phyloP scores from a whole-genome alignment of 2,797 vertebrate genomes.

The Micrastur ruficollis region DNA sequence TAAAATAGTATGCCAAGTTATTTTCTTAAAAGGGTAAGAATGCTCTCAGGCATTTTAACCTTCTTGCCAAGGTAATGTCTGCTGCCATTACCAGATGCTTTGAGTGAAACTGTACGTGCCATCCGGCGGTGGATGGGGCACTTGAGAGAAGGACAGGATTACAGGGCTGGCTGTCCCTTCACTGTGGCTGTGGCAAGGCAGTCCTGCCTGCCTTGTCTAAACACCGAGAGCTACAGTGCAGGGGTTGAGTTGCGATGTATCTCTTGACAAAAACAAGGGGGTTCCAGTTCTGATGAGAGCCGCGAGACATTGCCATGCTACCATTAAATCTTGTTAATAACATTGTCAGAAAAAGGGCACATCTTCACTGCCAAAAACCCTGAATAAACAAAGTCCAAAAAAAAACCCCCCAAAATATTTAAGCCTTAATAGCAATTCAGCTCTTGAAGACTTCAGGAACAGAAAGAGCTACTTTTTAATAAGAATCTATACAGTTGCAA shows the following conservation, averaged over 20 bases:
- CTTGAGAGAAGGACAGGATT: neutral
- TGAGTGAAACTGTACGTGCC: neutral
- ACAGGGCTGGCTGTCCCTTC: neutral
- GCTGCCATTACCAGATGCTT: neutral
- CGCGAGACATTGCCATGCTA: neutral
- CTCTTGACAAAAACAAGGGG: neutral
- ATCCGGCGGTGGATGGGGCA: neutral
- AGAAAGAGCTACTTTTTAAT: neutral
- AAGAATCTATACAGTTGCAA: neutral
- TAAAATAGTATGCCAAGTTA: neutral
- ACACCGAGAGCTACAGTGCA: neutral
- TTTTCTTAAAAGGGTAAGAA: constrained; percentile 37
- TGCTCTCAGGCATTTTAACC: neutral
- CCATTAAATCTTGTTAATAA: neutral
- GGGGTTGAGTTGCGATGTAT: neutral
- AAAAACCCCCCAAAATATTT: neutral
- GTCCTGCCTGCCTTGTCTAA: neutral
- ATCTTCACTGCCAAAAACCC: neutral
- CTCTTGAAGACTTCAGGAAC: neutral
- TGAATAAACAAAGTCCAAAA: neutral
- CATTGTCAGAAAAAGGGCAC: neutral
- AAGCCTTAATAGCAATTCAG: neutral
- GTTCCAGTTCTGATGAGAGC: neutral
- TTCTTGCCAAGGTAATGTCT: neutral
- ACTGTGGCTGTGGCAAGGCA: neutral